Evolutionary conservation across 2,888 invertebrate species (phyloP), one percentile per base, ranked within the genome.

Genomic region (Cataglyphis albicans): DNA sequence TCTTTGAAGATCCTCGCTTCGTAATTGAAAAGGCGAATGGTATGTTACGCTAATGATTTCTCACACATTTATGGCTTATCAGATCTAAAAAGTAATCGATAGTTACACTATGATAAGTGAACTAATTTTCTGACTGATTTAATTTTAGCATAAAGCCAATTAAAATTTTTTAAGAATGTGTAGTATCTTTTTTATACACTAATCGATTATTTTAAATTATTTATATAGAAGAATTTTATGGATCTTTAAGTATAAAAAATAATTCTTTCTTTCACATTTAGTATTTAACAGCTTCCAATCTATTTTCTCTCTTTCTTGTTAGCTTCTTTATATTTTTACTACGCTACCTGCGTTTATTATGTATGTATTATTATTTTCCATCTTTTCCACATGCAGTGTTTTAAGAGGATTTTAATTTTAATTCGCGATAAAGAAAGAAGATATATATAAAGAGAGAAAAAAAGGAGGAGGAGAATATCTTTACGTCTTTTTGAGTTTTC

Each of bases 331-430:
- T 32, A 78, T 57, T 32, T 35, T 35, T 78, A 70, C 61, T 70
- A 15, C 32, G 59, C 18, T 78, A 21, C 21, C 21, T 35, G 18
- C 35, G 44, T 21, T 70, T 70, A 78, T 70, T 18, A 32, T 35
- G 59, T 61, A 72, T 80, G 29, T 29, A 72, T 80, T 78, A 78
- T 78, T 57, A 59, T 12, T 72, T 25, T 80, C 59, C 44, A 70
- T 18, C 35, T 70, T 80, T 41, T n/a, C 12, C 32, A 35, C 7
- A 18, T 70, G 48, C 18, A n/a, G 35, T n/a, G 35, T 21, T 78
- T 10, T 32, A 59, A 59, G 25, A 61, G 41, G 70, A 59, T 70
- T 78, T 78, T 44, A 21, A 12, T 21, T 68, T 68, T 59, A 75
- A 48, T 32, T 38, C 12, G 18, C 12, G 35, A 38, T n/a, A 44